Conservation (phyloP, 1,140 invertebrate species). For the Coelopa frigida region DNA sequence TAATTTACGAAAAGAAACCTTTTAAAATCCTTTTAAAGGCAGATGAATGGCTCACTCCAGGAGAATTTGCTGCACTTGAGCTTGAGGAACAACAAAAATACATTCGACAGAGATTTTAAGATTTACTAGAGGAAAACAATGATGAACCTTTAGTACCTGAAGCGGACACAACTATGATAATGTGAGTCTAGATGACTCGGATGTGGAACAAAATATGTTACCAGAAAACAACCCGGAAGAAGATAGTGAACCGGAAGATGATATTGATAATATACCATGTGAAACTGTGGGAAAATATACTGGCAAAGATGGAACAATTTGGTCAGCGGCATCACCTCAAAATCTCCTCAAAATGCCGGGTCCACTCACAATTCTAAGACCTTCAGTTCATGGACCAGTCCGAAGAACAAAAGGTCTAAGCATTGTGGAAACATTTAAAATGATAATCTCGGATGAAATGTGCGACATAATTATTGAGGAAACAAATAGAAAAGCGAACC, state of each 20-base stretch:
- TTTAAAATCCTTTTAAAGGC: too few relatives aligned
- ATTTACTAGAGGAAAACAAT: background rate
- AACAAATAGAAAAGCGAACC: slow-evolving; percentile 5
- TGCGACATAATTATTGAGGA: slow-evolving; percentile 2
- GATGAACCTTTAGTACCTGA: background rate
- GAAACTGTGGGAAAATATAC: background rate
- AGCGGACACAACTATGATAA: too few relatives aligned
- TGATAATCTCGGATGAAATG: slow-evolving; percentile 7
- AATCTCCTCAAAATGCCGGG: background rate
- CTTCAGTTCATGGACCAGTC: background rate
- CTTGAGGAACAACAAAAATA: slow-evolving; percentile 4
- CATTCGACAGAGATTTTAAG: slow-evolving; percentile 1
- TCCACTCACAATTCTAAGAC: slow-evolving; percentile 3
- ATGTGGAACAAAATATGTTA: background rate
- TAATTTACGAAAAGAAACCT: too few relatives aligned
- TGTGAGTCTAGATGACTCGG: slow-evolving; percentile 5
- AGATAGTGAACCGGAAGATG: slow-evolving; percentile 1
- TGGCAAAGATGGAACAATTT: slow-evolving; percentile 3
- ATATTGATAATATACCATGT: slow-evolving; percentile 1
- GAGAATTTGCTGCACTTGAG: background rate
- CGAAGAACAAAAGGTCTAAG: background rate
- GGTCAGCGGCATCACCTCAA: slow-evolving; percentile 1
- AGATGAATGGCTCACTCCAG: slow-evolving; percentile 7
- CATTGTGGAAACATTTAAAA: slow-evolving; percentile 4
- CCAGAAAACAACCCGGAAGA: slow-evolving; percentile 2